Percentiles rank a stretch among this genome's conserved stretches.
Conservation (phyloP, 2,113 vertebrate genomes). For the Zapus hudsonius region DNA sequence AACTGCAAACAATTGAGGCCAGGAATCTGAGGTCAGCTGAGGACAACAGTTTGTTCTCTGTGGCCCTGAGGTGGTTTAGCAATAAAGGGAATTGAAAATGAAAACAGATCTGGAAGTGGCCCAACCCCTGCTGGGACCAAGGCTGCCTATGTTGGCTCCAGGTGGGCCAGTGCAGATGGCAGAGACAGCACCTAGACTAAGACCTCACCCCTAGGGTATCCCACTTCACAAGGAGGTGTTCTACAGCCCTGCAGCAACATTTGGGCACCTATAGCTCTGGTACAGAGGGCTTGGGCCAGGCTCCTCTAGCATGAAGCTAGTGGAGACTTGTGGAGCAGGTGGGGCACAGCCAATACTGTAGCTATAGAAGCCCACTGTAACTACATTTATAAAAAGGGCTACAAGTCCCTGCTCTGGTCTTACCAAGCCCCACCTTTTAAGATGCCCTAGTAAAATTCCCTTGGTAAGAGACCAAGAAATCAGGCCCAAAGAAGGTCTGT, state of each 20-base stretch:
- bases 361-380: background rate
- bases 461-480: background rate
- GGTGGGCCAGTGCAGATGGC: slow-evolving; percentile 45
- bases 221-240: background rate
- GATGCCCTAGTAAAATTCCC: background rate
- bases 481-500: background rate
- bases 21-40: slow-evolving; percentile 71
- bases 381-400: background rate
- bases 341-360: rapidly evolving
- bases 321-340: background rate
- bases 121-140: background rate
- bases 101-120: slow-evolving; percentile 68
- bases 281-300: background rate
- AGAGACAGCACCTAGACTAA: background rate
- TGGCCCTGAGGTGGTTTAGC: slow-evolving; percentile 63
- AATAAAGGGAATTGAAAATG: slow-evolving; percentile 76
- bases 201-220: background rate
- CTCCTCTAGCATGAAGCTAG: background rate
- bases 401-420: background rate
- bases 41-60: slow-evolving; percentile 73
- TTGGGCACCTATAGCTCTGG: background rate
- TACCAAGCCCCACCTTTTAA: rapidly evolving
- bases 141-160: background rate
- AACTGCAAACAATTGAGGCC: slow-evolving; percentile 74
- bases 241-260: background rate